Base-by-base conservation (phyloP, 2,113 vertebrate genomes). In the Stomatorhinus ivindoensis region DNA sequence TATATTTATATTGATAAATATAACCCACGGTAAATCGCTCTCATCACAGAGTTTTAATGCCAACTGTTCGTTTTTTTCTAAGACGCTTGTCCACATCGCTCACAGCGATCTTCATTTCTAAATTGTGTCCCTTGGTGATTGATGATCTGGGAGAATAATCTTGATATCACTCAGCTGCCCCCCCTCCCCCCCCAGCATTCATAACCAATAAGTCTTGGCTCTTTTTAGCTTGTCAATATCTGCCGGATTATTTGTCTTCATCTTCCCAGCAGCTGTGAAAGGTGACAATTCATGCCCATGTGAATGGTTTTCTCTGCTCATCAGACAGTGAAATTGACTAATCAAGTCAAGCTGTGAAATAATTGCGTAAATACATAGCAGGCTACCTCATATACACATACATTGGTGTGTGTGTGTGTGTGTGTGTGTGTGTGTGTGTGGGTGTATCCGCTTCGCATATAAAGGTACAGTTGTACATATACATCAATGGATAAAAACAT, bases 241-340 rank as follows among this genome's bases (percentile, higher is more conserved):
- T 89, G 39, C 13, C 35, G 17, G 27, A 58, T 85, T 61, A 86
- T 89, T 86, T 51, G 44, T 65, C 53, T 89, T 86, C 83, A 65
- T 55, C 55, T 15, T 35, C 55, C 89, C 53, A 86, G 55, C 27
- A 86, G 88, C 82, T 87, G 89, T 69, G 55, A 69, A 39, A 89
- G 42, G 58, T 69, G 55, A 89, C 42, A 73, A 86, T 86, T 86
- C 44, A 69, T 39, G 39, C 44, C 53, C 65, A 27, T 85, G 85
- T 87, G 46, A 50, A 86, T n/a, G 42, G 13, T 86, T 89, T 73
- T 89, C 21, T 87, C 89, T 69, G 84, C 21, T 86, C 42, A 61
- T 89, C 76, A 89, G 88, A 84, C 73, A 55, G 73, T 89, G 44
- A 80, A 55, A 89, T 89, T 21, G 48, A 84, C 50, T 86, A 87